Evolutionary conservation across 2,797 vertebrate genomes (phyloP).

Genomic region (Gallinago nigripennis): DNA sequence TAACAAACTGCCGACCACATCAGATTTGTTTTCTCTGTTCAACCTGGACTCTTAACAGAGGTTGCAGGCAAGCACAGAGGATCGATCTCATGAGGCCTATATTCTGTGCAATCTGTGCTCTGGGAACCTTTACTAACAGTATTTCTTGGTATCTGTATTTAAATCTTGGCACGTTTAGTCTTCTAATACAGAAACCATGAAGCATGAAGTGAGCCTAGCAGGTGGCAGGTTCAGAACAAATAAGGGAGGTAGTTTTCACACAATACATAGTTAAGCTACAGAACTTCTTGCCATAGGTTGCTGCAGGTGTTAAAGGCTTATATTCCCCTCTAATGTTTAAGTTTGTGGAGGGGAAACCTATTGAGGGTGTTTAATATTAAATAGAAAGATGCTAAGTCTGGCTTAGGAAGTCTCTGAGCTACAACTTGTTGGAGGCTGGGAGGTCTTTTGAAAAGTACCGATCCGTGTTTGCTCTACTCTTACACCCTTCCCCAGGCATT

Average conservation of each 20-base stretch:
- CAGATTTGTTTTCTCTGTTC: neutral
- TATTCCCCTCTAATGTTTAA: neutral
- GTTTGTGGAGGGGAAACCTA: neutral
- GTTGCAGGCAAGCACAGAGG: neutral
- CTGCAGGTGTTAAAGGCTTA: neutral
- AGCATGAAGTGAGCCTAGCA: constrained; percentile 58
- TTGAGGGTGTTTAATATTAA: neutral
- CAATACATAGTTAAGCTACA: neutral
- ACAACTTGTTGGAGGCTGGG: neutral
- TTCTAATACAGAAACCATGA: constrained; percentile 42
- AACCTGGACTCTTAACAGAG: neutral
- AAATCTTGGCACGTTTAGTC: constrained; percentile 33
- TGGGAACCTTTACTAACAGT: constrained; percentile 26
- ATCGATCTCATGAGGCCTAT: neutral
- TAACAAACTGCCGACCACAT: neutral
- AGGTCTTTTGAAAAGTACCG: neutral
- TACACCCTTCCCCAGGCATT: neutral
- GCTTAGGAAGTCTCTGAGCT: neutral
- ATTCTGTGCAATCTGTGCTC: constrained; percentile 7
- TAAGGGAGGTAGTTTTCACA: neutral
- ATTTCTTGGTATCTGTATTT: constrained; percentile 51
- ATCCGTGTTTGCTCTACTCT: neutral
- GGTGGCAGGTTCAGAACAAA: constrained; percentile 39
- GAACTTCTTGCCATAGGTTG: neutral
- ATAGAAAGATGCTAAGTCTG: neutral